phyloP scores from a whole-genome alignment of 1,140 invertebrate genomes.

The Acromyrmex charruanus region DNA sequence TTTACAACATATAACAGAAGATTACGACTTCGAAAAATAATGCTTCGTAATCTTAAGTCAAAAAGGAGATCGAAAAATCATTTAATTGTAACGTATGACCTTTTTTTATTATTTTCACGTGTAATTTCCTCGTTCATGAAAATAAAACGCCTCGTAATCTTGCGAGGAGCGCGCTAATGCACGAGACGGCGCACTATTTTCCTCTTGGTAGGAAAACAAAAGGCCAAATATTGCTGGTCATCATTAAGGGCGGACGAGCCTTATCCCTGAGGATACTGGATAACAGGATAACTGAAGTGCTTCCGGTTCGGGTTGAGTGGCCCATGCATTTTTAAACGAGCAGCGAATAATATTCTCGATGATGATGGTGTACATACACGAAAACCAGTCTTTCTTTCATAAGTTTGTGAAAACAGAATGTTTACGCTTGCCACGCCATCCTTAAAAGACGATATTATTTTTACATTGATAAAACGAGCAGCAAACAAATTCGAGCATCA shows the following conservation, averaged over 20 bases:
- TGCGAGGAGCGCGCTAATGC: background rate
- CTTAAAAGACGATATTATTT: background rate
- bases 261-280: slow-evolving; percentile 50
- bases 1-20: background rate
- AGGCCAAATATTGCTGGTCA: slow-evolving; percentile 66
- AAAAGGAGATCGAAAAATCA: too few relatives aligned
- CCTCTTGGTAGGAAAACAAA: slow-evolving; percentile 11
- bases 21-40: background rate
- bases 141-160: background rate
- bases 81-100: background rate
- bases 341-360: slow-evolving; percentile 52
- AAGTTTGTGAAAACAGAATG: background rate
- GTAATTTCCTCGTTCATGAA: background rate
- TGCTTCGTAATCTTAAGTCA: background rate
- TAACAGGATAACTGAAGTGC: slow-evolving; percentile 73
- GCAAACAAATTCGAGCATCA: too few relatives aligned
- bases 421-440: background rate
- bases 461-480: background rate
- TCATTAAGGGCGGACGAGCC: slow-evolving; percentile 71
- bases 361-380: background rate
- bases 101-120: background rate
- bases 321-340: slow-evolving; percentile 81
- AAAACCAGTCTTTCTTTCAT: slow-evolving; percentile 15
- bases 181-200: slow-evolving; percentile 1
- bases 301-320: slow-evolving; percentile 81